Evolutionary conservation across 2,888 invertebrate genomes (phyloP), one percentile per base, ranked within the genome.

Genomic region (Abrostola triplasia): DNA sequence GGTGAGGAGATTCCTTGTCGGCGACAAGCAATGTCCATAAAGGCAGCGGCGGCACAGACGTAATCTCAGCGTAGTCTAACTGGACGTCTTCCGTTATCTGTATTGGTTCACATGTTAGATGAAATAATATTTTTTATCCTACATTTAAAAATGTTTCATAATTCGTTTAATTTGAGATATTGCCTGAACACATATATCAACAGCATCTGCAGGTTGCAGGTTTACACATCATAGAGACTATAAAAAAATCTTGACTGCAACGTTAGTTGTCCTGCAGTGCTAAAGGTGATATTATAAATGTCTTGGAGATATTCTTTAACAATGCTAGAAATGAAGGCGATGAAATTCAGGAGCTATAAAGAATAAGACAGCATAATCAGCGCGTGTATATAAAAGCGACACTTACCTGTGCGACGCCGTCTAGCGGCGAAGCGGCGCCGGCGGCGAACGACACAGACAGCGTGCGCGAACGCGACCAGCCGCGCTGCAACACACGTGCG

Each of bases 11-110:
- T 89, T 98, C 98, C 82, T 97, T 97, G 87, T 99, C 99, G 0
- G 99, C 99, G 38, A 98, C 98, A 7, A 99, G 95, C 0, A 99
- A 95, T 4, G 99, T 99, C 98, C 99, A 99, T 24, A 99, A 93
- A 0, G 99, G 99, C 57, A 99, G 93, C 0, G 99, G 99, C 0
- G 99, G 99, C 77, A 99, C 99, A n/a, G 99, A 98, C 1, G 98
- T 98, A 66, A 99, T 97, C 90, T 99, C 99, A 0, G 99, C 98
- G 87, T 99, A 99, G 91, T 98, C 98, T 59, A 98, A 90, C 73
- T 97, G 98, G 44, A 98, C 95, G 84, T 98, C 98, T 86, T 98
- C 98, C 0, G 97, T 97, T 80, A 97, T 97, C 95, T 95, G 77
- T 85, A 77, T 68, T 40, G 52, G 36, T 48, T 9, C 0, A 7